Conservation (phyloP, 1,140 invertebrate genomes). For the Sycophila sp. region DNA sequence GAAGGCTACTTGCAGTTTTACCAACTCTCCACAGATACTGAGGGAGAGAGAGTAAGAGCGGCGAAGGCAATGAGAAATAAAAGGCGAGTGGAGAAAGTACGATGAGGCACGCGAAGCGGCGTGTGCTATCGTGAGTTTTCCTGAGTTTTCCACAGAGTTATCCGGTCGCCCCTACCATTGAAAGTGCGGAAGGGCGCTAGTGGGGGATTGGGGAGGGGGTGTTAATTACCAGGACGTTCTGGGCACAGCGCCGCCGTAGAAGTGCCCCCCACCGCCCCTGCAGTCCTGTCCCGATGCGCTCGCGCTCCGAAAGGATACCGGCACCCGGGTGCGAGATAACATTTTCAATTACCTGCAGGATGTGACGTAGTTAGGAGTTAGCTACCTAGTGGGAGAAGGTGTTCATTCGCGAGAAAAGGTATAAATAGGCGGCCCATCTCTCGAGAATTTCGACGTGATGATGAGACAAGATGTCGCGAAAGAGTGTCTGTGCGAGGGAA, state of each 20-base stretch:
- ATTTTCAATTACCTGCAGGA: constrained; percentile 68
- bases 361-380: constrained; percentile 67
- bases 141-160: constrained; percentile 58
- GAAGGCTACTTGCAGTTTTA: constrained; percentile 52
- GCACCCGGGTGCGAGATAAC: constrained; percentile 59
- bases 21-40: constrained; percentile 40
- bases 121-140: constrained; percentile 56
- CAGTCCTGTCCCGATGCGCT: too few relatives aligned
- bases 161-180: constrained; percentile 31
- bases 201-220: constrained; percentile 47
- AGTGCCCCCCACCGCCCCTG: too few relatives aligned
- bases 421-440: background rate
- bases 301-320: constrained; percentile 26
- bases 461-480: constrained; percentile 57
- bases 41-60: constrained; percentile 21
- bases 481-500: too few relatives aligned
- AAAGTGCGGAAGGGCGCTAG: too few relatives aligned
- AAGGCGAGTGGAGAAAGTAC: constrained; percentile 24
- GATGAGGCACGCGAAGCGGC: constrained; percentile 32
- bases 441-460: constrained; percentile 53
- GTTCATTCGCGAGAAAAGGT: background rate
- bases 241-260: too few relatives aligned
- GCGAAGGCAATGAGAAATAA: constrained; percentile 25
- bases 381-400: constrained; percentile 41
- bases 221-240: constrained; percentile 61